Base-by-base conservation (phyloP, 2,888 invertebrate genomes). In the Xylota sylvarum region DNA sequence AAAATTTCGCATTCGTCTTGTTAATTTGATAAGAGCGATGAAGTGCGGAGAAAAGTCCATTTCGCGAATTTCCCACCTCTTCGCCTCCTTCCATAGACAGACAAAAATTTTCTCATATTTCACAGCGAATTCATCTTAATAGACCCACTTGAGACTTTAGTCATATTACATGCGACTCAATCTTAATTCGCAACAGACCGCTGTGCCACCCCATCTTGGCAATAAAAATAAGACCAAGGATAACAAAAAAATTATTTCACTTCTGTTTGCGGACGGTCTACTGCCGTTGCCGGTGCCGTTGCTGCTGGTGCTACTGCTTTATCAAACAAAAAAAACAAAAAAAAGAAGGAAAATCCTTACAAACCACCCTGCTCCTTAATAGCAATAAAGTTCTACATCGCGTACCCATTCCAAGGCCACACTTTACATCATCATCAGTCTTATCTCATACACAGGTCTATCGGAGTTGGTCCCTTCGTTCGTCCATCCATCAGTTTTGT, bases 131-230 rank as follows among this genome's bases (percentile, higher is more conserved):
- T 80, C 79, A 56, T 65, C 65, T 65, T 73, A 80, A 80, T 65
- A 65, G 72, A 80, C 73, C 72, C 72, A 80, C 79, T 80, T 80
- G 79, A 64, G 79, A 80, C 79, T 72, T 80, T 37, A 73, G 72
- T 73, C 79, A 72, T 79, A 58, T 73, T 58, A 80, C 72, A 80
- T 58, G 79, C 65, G 79, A 80, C 79, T 80, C 58, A 73, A 80
- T 73, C 46, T 73, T 65, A 65, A 80, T 80, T 73, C 79, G 46
- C 17, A 62, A 10, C 60, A 69, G 67, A 67, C 67, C 50, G 74
- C 55, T 1, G 19, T 35, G 10, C 23, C 37, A 7, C 46, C n/a
- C 7, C 65, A 37, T n/a, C n/a, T 19, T 14, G 10, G 23, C 50
- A 62, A 62, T 48, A 78, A 78, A 70, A 77, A 27, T 62, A 62